Evolutionary conservation across 2,113 vertebrate genomes (phyloP), one percentile per base, ranked within the genome.

Genomic region (Acrocephalus arundinaceus): DNA sequence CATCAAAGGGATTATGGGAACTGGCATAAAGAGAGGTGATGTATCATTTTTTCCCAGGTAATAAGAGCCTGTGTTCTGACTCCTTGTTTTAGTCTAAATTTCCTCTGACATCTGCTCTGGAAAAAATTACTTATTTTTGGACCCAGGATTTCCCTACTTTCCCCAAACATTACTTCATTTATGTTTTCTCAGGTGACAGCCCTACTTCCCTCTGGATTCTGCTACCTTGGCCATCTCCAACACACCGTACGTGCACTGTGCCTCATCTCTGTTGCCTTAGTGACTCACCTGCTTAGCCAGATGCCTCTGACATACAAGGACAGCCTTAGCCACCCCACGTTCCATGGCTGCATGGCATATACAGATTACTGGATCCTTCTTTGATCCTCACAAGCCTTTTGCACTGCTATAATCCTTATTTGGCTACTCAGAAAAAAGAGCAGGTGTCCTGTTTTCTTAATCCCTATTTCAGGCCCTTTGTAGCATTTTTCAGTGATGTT

Each of bases 161-260:
- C 89, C 95, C 95, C 93, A 90, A 93, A 86, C 54, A 54, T 91
- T 94, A 66, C 90, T 93, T 84, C 71, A 87, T 90, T 94, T 97
- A 93, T 97, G 68, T 96, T 95, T 97, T 91, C 86, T 85, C 94
- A 87, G 88, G 89, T 91, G 92, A 66, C 87, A 95, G 33, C 88
- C 79, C 33, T 91, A 30, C 88, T 74, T 95, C 92, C 91, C 72
- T 94, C 87, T 95, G 96, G 90, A 95, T 86, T 95, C 96, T 85
- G 19, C 93, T 87, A 93, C 71, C 9, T 76, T 94, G 85, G 74
- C 63, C 94, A 95, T 31, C 94, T 97, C 68, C 96, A 96, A 43
- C 43, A 85, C 83, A 80, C 52, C 58, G 25, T 73, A 49, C 70
- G 80, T 95, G 90, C 86, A 0, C 75, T 76, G 87, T 86, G 76